Evolutionary conservation across 2,113 vertebrate genomes (phyloP).

Genomic region (Syrmaticus mikado): DNA sequence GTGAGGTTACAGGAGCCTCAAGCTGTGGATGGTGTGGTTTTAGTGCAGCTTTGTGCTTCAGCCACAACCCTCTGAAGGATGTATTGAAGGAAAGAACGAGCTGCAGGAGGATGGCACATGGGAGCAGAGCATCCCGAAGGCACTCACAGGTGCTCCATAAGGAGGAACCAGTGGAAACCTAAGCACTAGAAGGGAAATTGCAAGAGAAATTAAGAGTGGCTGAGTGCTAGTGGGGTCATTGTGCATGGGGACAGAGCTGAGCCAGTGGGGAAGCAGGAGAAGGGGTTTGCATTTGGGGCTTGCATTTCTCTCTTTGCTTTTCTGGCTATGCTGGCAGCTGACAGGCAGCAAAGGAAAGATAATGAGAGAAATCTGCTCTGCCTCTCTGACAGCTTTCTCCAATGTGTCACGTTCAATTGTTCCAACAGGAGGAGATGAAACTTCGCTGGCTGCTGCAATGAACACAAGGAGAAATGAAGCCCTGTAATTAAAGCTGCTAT

Average conservation of each 20-base stretch:
- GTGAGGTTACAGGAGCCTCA: neutral
- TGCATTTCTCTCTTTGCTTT: neutral
- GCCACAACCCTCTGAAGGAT: no score
- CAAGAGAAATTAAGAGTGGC: neutral
- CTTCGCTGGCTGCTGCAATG: neutral
- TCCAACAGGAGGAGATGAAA: neutral
- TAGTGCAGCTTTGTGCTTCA: no score
- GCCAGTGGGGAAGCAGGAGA: neutral
- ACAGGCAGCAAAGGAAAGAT: neutral
- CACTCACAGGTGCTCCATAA: no score
- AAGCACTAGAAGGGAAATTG: neutral
- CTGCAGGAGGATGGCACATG: no score
- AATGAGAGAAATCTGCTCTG: constrained; percentile 5
- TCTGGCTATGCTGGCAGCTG: neutral
- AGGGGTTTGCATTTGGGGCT: neutral
- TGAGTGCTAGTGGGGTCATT: neutral
- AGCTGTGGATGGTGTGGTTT: no score
- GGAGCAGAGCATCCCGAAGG: no score
- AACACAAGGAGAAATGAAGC: constrained; percentile 27
- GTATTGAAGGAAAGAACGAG: no score
- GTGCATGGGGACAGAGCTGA: neutral
- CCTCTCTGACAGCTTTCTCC: constrained; percentile 28
- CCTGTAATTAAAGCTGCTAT: constrained; percentile 13
- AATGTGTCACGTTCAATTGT: constrained; percentile 17
- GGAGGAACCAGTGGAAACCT: no score